Evolutionary conservation across 1,140 invertebrate species (phyloP), one percentile per base, ranked within the genome.

Genomic region (Formica selysi): DNA sequence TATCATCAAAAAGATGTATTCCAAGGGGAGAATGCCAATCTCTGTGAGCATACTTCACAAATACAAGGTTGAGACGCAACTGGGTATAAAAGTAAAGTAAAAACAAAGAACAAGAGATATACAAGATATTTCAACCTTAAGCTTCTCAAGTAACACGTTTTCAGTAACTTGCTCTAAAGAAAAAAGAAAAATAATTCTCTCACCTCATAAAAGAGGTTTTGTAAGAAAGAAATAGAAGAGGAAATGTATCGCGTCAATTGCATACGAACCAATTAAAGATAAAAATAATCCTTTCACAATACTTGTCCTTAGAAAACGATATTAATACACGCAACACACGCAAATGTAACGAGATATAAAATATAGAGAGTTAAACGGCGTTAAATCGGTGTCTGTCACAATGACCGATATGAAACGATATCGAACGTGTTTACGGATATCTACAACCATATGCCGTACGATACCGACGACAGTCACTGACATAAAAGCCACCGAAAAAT

Each of bases 401-500:
- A 81, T 73, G 41, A 26, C 38, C 71, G 68, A 81, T 81, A 73
- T 44, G 22, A 26, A 36, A 59, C 67, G 36, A 73, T 51, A 51
- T 73, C 36, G 67, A 61, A 74, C 32, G 26, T 26, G 38, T 83
- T 83, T 83, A 83, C 29, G 29, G 22, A 73, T 11, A 51, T 51
- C 4, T 51, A 48, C 8, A 13, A 48, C 68, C 48, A 67, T 36
- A 26, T 79, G 74, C 16, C 48, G 41, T 32, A 13, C 38, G 44
- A 29, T 64, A 79, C 13, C 36, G 41, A 65, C 48, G 41, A 65
- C 48, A 26, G 32, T 65, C 22, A 41, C 59, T 62, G 81, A 71
- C 65, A 80, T 32, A 83, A 83, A 83, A 83, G 26, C 71, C 68
- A 36, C n/a, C 22, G 54, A 57, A 83, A 83, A 83, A 83, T 74